Evolutionary conservation across 2,888 invertebrate species (phyloP), one percentile per base, ranked within the genome.

Genomic region (Arenicola marina): DNA sequence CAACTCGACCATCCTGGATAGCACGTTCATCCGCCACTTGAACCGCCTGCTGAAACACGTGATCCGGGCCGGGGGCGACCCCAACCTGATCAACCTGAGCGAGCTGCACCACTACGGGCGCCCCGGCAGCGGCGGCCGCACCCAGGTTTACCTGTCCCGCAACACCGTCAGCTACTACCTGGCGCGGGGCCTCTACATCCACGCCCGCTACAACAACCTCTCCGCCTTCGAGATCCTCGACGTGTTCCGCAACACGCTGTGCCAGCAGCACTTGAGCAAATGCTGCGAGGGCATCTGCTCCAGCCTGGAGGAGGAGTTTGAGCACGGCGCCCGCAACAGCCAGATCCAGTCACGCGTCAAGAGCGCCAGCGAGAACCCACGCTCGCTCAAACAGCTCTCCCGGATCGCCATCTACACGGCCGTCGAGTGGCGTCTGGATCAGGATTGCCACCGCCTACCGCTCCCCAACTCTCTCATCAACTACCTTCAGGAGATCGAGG

Each of bases 151-250:
- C 51, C 3, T 44, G 32, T 15, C 58, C n/a, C 51, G 61, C 45
- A 65, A 67, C 63, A 65, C 67, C 2, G 67, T 67, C 43, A 65
- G 67, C 43, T 70, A 69, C 60, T 70, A 70, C 56, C 60, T 70
- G 24, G 69, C 70, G 11, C 51, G 70, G 2, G 70, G 70, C 7
- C 54, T 70, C 26, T 70, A 69, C 61, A 70, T 70, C 43, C 70
- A 70, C 51, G 66, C 69, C 21, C 60, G 70, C 51, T 67, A 70
- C 62, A 59, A 65, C 18, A 70, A 70, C 62, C 59, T 53, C 21
- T 28, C 67, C 2, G 70, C 70, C 1, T 70, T 70, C 48, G 65
- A 70, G 21, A 70, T 70, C 15, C 61, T 70, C 2, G 68, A 70
- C 55, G 69, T 70, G 26, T 69, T 70, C 45, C 51, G 59, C n/a